Percentiles rank a stretch among this genome's conserved stretches.
Evolutionary conservation across 2,888 invertebrate genomes (phyloP).

Genomic region (Octonoba sinensis): DNA sequence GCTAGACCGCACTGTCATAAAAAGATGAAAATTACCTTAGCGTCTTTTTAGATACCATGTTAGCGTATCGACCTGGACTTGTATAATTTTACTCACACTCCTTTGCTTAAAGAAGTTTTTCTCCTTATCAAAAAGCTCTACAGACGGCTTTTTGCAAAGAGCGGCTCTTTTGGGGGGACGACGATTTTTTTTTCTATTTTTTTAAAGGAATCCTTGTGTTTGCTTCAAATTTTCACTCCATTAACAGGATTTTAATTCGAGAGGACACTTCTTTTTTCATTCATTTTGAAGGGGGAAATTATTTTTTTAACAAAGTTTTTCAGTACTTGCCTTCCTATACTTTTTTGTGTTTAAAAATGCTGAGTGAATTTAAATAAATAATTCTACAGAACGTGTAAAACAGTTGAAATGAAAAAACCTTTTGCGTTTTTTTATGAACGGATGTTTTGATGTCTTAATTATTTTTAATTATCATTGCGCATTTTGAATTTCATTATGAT

Average conservation of each 20-base stretch:
- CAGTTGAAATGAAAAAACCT: too few species aligned
- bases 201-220: slow-evolving; percentile 21
- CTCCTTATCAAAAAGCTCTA: slow-evolving; percentile 37
- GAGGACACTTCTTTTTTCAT: slow-evolving; percentile 13
- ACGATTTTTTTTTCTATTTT: slow-evolving; percentile 24
- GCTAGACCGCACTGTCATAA: slow-evolving; percentile 36
- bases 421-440: too few species aligned
- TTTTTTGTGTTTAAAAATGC: too few species aligned
- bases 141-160: slow-evolving; percentile 30
- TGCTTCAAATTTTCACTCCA: slow-evolving; percentile 61
- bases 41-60: slow-evolving; percentile 17
- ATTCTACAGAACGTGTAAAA: too few species aligned
- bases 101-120: slow-evolving; percentile 28
- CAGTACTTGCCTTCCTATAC: too few species aligned
- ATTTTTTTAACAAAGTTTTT: too few species aligned
- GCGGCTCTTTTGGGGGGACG: slow-evolving; percentile 10
- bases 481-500: too few species aligned
- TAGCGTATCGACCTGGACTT: slow-evolving; percentile 44
- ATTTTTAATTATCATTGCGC: too few species aligned
- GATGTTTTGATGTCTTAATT: too few species aligned
- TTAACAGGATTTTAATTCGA: slow-evolving; percentile 63
- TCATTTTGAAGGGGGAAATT: too few species aligned
- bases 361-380: too few species aligned
- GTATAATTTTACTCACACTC: slow-evolving; percentile 53
- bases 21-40: slow-evolving; percentile 62